phyloP scores from a whole-genome alignment of 2,888 invertebrate genomes.

The Polydesmus complanatus region DNA sequence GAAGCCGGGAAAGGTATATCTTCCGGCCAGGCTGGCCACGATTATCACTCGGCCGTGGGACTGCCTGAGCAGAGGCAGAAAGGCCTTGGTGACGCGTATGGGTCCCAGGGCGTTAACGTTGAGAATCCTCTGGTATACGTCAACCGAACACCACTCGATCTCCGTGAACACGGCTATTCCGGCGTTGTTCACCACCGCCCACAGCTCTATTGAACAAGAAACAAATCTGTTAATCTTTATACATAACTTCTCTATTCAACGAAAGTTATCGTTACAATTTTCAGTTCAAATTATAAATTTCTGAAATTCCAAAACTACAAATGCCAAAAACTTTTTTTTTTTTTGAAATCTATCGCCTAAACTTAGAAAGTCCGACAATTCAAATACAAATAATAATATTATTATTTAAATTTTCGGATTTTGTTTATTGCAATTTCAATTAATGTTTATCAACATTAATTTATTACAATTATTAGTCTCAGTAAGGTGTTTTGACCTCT shows the following conservation, averaged over 20 bases:
- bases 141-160: conserved; percentile 36
- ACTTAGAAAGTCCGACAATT: too few species aligned
- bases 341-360: too few species aligned
- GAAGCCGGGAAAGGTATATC: conserved; percentile 27
- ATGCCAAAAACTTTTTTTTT: too few species aligned
- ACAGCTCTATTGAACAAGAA: conserved; percentile 9
- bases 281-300: too few species aligned
- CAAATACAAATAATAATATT: not conserved
- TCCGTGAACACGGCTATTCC: conserved; percentile 36
- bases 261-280: too few species aligned
- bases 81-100: conserved; percentile 29
- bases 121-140: conserved; percentile 29
- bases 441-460: too few species aligned
- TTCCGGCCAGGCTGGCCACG: conserved; percentile 28
- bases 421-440: not conserved
- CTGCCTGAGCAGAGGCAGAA: conserved; percentile 27
- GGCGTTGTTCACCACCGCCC: conserved; percentile 39
- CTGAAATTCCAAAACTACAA: too few species aligned
- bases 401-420: not conserved
- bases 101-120: conserved; percentile 30
- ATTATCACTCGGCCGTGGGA: conserved; percentile 27
- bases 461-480: too few species aligned
- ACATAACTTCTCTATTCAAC: too few species aligned
- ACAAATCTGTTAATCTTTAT: too few species aligned
- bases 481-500: too few species aligned